Conservation (phyloP, 2,888 invertebrate genomes). For the Ormyrus pomaceus region DNA sequence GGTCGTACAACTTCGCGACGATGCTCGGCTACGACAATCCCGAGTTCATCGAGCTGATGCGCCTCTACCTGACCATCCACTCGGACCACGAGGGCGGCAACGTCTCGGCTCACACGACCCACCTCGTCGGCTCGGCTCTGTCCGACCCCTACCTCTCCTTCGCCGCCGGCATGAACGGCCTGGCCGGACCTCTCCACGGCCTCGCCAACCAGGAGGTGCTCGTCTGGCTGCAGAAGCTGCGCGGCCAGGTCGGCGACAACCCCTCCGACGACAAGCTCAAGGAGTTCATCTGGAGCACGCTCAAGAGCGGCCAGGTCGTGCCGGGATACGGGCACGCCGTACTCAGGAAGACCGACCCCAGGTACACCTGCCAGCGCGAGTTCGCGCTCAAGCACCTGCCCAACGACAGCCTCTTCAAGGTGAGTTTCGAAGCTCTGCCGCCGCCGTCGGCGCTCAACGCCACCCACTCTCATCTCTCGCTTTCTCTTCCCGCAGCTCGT, state of each 20-base stretch:
- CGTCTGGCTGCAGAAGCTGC: conserved; percentile 94
- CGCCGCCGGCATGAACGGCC: conserved; percentile 94
- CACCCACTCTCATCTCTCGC: too few relatives aligned
- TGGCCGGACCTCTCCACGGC: conserved; percentile 97
- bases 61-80: conserved; percentile 95
- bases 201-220: conserved; percentile 95
- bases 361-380: conserved; percentile 94
- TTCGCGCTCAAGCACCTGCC: conserved; percentile 96
- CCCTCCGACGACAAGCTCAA: conserved; percentile 94
- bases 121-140: conserved; percentile 94
- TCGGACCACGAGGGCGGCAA: conserved; percentile 97
- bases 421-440: conserved; percentile 61
- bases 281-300: conserved; percentile 98
- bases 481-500: conserved; percentile 80
- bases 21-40: conserved; percentile 94
- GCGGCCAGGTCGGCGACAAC: conserved; percentile 89
- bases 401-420: conserved; percentile 92
- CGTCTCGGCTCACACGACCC: conserved; percentile 96
- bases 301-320: conserved; percentile 97
- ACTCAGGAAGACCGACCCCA: conserved; percentile 94
- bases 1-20: conserved; percentile 93
- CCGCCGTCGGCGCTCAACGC: not conserved
- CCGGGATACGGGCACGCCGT: conserved; percentile 98
- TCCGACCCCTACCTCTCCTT: conserved; percentile 96
- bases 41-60: conserved; percentile 92